phyloP scores from a whole-genome alignment of 1,140 invertebrate species.

The Lasaia peninsularis region DNA sequence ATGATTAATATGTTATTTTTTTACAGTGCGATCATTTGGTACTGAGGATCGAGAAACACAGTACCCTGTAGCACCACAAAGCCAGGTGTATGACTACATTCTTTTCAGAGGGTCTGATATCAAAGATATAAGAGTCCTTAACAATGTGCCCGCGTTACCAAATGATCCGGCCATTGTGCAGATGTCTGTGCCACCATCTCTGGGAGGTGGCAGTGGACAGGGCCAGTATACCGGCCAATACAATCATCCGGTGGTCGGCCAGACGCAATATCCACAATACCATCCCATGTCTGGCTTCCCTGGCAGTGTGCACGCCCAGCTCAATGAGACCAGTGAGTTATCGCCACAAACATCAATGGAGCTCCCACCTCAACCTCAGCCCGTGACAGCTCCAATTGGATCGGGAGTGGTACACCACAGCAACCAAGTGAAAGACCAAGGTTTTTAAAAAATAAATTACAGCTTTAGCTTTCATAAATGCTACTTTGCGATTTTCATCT shows the following conservation, averaged over 20 bases:
- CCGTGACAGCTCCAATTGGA: constrained; percentile 61
- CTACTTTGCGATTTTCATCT: constrained; percentile 67
- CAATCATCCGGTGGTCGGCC: constrained; percentile 67
- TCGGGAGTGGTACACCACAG: constrained; percentile 74
- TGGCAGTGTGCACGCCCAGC: constrained; percentile 75
- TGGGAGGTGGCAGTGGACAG: constrained; percentile 54
- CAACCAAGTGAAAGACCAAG: constrained; percentile 82
- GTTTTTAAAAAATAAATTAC: constrained; percentile 70
- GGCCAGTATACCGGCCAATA: constrained; percentile 66
- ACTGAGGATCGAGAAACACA: constrained; percentile 97
- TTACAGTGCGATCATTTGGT: constrained; percentile 97
- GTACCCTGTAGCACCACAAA: constrained; percentile 94
- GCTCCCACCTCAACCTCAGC: constrained; percentile 52
- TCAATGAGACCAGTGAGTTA: constrained; percentile 89
- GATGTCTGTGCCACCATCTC: constrained; percentile 85
- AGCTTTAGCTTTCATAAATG: constrained; percentile 52
- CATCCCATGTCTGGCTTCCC: constrained; percentile 81
- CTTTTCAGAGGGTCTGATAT: constrained; percentile 98
- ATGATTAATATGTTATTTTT: constrained; percentile 37
- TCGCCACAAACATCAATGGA: constrained; percentile 75
- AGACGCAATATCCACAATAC: constrained; percentile 68
- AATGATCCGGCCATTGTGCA: constrained; percentile 98
- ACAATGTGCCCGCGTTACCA: constrained; percentile 85
- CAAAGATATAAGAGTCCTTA: constrained; percentile 97
- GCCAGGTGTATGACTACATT: constrained; percentile 99